Evolutionary conservation across 1,140 invertebrate species (phyloP), one percentile per base, ranked within the genome.

Genomic region (Sycobia sp.): DNA sequence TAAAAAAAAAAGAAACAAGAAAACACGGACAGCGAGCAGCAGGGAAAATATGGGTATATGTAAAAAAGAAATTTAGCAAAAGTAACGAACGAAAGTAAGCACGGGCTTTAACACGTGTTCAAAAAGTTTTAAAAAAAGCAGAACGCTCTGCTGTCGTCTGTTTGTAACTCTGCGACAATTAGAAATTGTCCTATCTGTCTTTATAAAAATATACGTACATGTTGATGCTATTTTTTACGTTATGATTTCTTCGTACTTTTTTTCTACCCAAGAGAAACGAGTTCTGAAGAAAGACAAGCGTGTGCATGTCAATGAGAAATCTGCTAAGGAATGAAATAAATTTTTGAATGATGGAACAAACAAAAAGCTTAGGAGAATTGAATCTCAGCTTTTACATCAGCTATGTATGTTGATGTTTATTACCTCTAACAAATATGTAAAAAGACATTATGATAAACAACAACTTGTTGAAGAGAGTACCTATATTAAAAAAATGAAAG

Each of bases 171-270:
- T 67, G 67, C 67, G 62, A 62, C 73, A 49, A 66, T 66, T 71
- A 38, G 50, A 57, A 63, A 50, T 63, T 63, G 62, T 73, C 68
- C 65, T 73, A 25, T 71, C 64, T 69, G 65, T 69, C 67, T 76
- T 76, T 71, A 72, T 75, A 71, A 74, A 72, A 75, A 69, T 76
- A 74, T 77, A 73, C 69, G 68, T 74, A 73, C 63, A 75, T 69
- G 71, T 72, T 73, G 69, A 74, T 72, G 73, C 59, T 69, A 72
- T 69, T 50, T 70, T 76, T 72, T 75, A 72, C 74, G 71, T 69
- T 70, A 70, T 75, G 56, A 68, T 71, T 76, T 77, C 73, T 65
- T 72, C 47, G 56, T 50, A 50, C 29, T 58, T 62, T 61, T 62
- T 67, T 53, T 67, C 46, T 67, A 63, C 29, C 46, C 46, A 65